Base-by-base conservation (phyloP, 2,888 invertebrate species). In the Drosophila mayaguana region DNA sequence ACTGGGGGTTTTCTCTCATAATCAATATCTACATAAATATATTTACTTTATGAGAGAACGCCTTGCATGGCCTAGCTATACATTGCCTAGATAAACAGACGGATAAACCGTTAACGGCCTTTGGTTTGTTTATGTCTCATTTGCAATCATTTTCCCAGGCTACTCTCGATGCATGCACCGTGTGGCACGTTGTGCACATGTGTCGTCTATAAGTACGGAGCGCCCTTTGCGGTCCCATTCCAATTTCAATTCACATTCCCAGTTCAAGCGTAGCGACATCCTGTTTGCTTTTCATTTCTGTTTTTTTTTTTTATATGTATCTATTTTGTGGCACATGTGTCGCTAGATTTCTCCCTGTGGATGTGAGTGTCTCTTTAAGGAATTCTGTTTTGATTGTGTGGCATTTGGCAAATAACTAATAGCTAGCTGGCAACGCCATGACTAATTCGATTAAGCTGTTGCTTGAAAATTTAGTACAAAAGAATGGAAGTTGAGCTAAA, bases 251-350 rank as follows among this genome's bases (percentile, higher is more conserved):
- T 43, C 48, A 62, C 48, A 69, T 54, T 22, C 42, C 32, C 55
- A 63, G 73, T 72, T 85, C 80, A 80, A 76, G 80, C 82, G 72
- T 72, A 67, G 83, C 86, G 88, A 88, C 87, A 87, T 87, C 87
- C 87, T 87, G 87, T 88, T 89, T 87, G 81, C 53, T 78, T 76
- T 81, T 86, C 65, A 78, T 25, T 64, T 22, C 6, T 36, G 6
- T 36, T 36, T 36, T 57, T 59, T 80, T 22, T 54, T 18, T 60
- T 55, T 63, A 46, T 65, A 59, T 63, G 63, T 62, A 57, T 63
- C 75, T 73, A 73, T 68, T 80, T 77, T 69, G 59, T 67, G 55
- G 42, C 63, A 70, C 80, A 83, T 72, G 76, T 86, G 72, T 64
- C 51, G 18, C 18, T 25, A 42, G 50, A 59, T 55, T 43, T 56